Evolutionary conservation across 2,113 vertebrate genomes (phyloP).

Genomic region (Tyrannus savana): DNA sequence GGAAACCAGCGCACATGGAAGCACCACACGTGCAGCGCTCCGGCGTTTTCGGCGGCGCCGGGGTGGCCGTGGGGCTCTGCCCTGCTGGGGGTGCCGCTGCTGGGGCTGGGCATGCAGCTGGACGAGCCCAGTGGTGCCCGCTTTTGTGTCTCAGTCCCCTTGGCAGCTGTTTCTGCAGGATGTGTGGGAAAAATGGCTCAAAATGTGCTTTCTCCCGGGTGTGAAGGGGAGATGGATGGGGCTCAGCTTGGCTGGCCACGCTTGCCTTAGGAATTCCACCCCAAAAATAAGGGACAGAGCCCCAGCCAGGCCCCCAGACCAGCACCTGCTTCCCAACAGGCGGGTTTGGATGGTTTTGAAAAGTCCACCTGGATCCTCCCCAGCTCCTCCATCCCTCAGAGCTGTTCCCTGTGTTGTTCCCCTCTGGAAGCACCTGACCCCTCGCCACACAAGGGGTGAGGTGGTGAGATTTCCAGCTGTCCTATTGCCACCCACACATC

Average conservation of each 20-base stretch:
- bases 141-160: rapidly evolving
- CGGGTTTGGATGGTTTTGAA: neutral
- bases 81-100: rapidly evolving
- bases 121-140: rapidly evolving
- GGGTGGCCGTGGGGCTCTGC: neutral
- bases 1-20: slow-evolving; percentile 66
- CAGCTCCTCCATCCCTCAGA: neutral
- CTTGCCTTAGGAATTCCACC: neutral
- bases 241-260: neutral
- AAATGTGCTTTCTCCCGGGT: rapidly evolving
- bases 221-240: rapidly evolving
- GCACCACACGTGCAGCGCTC: slow-evolving; percentile 35
- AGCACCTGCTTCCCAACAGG: rapidly evolving
- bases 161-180: rapidly evolving
- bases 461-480: neutral
- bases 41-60: neutral
- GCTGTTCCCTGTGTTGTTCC: rapidly evolving
- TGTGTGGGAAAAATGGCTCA: rapidly evolving
- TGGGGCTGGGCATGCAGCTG: neutral
- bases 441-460: rapidly evolving
- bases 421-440: neutral
- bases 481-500: neutral
- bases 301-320: neutral
- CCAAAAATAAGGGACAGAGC: neutral
- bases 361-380: neutral